Base-by-base conservation (phyloP, 2,113 vertebrate genomes). In the Amphilophus citrinellus region DNA sequence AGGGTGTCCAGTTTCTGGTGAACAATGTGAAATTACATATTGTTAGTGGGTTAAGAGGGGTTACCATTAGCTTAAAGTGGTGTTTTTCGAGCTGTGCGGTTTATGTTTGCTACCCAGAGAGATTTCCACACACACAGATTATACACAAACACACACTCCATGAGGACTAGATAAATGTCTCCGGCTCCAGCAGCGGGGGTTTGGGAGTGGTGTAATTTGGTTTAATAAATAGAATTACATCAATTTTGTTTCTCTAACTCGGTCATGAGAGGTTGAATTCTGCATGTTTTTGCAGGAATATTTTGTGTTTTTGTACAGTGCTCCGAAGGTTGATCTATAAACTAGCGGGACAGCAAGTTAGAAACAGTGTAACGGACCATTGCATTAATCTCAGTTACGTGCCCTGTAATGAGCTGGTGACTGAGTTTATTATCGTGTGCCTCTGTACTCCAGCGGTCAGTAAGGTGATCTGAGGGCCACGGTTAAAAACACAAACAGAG, bases 161-260 rank as follows among this genome's bases (percentile, higher is more conserved):
- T 66, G 10, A 42, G 47, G 3, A 63, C 75, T n/a, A 50, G 60
- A 76, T 50, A 77, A 50, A 58, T 7, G 14, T 80, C 56, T 82
- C 80, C 79, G 44, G 58, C 77, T 83, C 63, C 79, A 84, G 71
- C 37, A 73, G 62, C 10, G 18, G 75, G 68, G 71, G 71, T 89
- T 50, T 53, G 71, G 61, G 68, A 44, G 61, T 32, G 79, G 35
- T 80, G 80, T 90, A 85, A 94, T 94, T 93, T 89, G 61, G 85
- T 91, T 85, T 71, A 89, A 88, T 88, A 80, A 87, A 89, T 83
- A 85, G 61, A 88, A 85, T 92, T 87, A 91, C 63, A 83, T 39
- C 37, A 71, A 58, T 81, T 88, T 90, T 88, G 86, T 89, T 94
- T 93, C 91, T 82, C 66, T 93, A 91, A 95, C 89, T 82, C 47